Base-by-base conservation (phyloP, 1,140 invertebrate genomes). In the Mactra quadrangularis region DNA sequence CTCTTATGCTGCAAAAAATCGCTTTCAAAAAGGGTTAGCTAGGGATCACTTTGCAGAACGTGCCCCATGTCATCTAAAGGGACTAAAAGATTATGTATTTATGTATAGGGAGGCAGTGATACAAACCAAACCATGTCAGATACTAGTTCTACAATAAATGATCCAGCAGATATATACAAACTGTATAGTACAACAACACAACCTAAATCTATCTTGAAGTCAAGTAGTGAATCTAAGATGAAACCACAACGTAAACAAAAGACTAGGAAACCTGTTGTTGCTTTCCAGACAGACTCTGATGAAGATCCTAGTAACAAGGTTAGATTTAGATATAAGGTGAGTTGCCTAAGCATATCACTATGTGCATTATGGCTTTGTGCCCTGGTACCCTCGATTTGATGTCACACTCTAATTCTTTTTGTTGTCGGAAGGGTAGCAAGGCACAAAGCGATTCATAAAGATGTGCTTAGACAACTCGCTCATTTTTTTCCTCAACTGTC, bases 211-310 rank as follows among this genome's bases (percentile, higher is more conserved):
- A 81, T 70, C 13, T 57, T 81, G 11, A 81, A 81, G 66, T 71
- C 55, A 59, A 7, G 6, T 6, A 22, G 50, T 25, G n/a, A n/a
- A 9, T 3, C 22, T 17, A 22, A 70, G 38, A 22, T 4, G 11
- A 70, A 50, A 33, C 38, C 38, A 17, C 57, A 50, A 38, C n/a
- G 33, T 9, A 59, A 41, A 53, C 64, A 81, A 45, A 70, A 70
- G 35, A 68, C 66, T 29, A 59, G 41, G n/a, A 45, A 45, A 47
- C 22, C 64, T 31, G 64, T 35, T 17, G 77, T 81, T 22, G 25
- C 64, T 15, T 81, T 81, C 60, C 62, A 81, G 41, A 81, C 77
- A 17, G 77, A 31, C 11, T 81, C 77, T 13, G 77, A 81, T 4
- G 77, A 81, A 27, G 62, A 66, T 22, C 1, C 13, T 1, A 47